Conservation (phyloP, 2,797 vertebrate genomes). For the Potorous gilbertii region DNA sequence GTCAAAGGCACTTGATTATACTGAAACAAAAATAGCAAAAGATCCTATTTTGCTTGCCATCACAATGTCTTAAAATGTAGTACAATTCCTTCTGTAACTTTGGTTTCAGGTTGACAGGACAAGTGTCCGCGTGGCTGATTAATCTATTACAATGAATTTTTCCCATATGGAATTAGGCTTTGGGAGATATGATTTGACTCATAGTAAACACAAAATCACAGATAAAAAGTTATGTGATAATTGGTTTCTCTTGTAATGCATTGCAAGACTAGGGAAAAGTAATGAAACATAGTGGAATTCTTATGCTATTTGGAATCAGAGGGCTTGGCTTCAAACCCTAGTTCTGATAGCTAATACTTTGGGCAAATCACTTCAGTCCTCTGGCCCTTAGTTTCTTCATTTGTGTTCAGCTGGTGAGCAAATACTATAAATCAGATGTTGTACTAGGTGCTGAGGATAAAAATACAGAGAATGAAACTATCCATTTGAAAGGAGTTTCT, state of each 20-base stretch:
- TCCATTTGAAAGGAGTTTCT: not conserved
- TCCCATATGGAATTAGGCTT: conserved; percentile 46
- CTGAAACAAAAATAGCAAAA: too few species aligned
- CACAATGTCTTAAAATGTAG: not conserved
- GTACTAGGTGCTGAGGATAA: not conserved
- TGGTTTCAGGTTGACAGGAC: conserved; percentile 44
- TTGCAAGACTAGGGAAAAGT: not conserved
- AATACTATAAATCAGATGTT: not conserved
- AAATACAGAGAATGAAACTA: not conserved
- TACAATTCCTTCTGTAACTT: conserved; percentile 23
- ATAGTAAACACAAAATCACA: not conserved
- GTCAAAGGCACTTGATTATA: too few species aligned
- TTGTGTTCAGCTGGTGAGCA: not conserved
- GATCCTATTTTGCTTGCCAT: too few species aligned
- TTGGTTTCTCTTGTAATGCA: not conserved
- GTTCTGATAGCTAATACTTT: not conserved
- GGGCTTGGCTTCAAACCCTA: not conserved
- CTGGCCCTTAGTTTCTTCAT: not conserved
- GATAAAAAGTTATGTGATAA: not conserved
- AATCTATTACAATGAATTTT: conserved; percentile 44
- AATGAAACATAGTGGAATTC: not conserved
- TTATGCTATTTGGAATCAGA: not conserved
- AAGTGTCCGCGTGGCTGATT: conserved; percentile 17
- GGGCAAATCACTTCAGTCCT: not conserved
- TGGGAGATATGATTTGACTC: conserved; percentile 6